Conservation (phyloP, 2,888 invertebrate species). For the Cephus spinipes region DNA sequence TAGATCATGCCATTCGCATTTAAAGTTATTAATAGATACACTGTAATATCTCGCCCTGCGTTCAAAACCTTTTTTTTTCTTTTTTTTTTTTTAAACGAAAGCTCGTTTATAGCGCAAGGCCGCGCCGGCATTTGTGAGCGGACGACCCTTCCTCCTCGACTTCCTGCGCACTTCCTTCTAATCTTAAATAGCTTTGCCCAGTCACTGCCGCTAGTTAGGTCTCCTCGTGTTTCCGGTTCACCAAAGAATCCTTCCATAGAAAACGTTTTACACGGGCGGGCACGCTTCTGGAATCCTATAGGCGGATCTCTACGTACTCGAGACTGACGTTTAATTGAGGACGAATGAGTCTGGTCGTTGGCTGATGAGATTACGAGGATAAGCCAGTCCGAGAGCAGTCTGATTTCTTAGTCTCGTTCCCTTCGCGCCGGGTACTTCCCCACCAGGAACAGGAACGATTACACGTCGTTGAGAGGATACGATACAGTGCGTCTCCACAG, state of each 20-base stretch:
- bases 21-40: background rate
- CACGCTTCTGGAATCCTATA: background rate
- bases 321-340: background rate
- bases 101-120: slow-evolving; percentile 48
- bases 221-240: slow-evolving; percentile 8
- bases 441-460: background rate
- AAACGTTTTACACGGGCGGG: background rate
- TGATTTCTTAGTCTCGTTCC: background rate
- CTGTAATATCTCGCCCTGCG: background rate
- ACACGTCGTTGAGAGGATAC: background rate
- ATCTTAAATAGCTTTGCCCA: slow-evolving; percentile 37
- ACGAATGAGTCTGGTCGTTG: background rate
- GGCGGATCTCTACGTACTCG: background rate
- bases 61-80: slow-evolving; percentile 13
- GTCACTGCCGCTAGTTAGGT: slow-evolving; percentile 22
- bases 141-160: slow-evolving; percentile 33
- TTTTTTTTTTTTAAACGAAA: slow-evolving; percentile 25
- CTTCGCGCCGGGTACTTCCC: background rate
- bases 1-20: background rate
- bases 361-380: background rate
- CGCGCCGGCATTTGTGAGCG: slow-evolving; percentile 32
- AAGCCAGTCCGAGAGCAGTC: background rate
- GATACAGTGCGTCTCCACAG: background rate
- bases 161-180: slow-evolving; percentile 41
- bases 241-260: background rate